phyloP scores from a whole-genome alignment of 2,797 vertebrate species.

The Gallinago solitaria region DNA sequence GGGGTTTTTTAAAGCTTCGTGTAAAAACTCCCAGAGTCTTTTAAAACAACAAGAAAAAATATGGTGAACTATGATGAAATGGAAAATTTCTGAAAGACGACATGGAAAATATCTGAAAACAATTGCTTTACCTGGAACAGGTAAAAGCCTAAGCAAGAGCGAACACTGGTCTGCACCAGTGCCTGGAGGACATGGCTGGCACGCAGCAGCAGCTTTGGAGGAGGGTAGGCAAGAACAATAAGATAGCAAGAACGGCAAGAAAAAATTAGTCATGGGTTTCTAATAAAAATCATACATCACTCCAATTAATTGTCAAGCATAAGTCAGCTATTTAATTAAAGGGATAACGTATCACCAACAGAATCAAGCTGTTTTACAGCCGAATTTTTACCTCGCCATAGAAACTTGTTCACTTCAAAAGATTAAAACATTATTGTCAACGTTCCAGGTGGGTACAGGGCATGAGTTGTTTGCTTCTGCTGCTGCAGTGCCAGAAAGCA shows the following conservation, averaged over 20 bases:
- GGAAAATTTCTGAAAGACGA: not conserved
- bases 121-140: conserved; percentile 35
- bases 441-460: not conserved
- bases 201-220: not conserved
- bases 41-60: not conserved
- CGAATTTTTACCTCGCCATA: not conserved
- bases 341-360: not conserved
- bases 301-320: conserved; percentile 15
- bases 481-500: not conserved
- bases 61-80: conserved; percentile 5
- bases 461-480: not conserved
- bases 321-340: conserved; percentile 60
- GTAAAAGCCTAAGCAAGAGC: conserved; percentile 28
- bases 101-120: conserved; percentile 2
- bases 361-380: not conserved
- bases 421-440: not conserved
- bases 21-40: not conserved
- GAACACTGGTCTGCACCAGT: conserved; percentile 35
- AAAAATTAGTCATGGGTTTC: conserved; percentile 65
- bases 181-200: conserved; percentile 61
- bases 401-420: not conserved
- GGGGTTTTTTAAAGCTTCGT: not conserved
- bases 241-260: conserved; percentile 2
- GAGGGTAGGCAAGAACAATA: conserved; percentile 42
- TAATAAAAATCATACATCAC: conserved; percentile 43